phyloP scores from a whole-genome alignment of 2,797 vertebrate species.

The Balearica regulorum region DNA sequence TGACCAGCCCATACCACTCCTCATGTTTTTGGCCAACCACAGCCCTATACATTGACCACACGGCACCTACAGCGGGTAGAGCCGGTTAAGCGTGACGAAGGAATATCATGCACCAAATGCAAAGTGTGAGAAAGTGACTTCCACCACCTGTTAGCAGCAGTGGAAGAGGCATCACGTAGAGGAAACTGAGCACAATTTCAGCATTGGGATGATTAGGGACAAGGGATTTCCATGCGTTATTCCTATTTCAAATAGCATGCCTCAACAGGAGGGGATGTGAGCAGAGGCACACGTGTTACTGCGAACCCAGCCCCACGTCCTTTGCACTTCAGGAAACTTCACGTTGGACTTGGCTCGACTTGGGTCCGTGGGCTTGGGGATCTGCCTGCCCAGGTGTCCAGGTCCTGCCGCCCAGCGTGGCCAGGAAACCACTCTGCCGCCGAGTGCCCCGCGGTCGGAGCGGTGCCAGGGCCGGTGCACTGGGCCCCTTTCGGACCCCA shows the following conservation, averaged over 20 bases:
- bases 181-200: not conserved
- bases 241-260: fast-evolving
- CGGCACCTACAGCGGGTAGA: fast-evolving
- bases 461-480: not conserved
- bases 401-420: fast-evolving
- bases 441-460: not conserved
- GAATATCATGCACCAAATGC: fast-evolving
- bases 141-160: not conserved
- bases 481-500: not conserved
- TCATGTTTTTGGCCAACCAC: too few species aligned
- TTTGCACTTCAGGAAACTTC: not conserved
- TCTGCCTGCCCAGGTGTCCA: fast-evolving
- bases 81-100: fast-evolving
- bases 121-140: fast-evolving
- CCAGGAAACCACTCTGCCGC: not conserved
- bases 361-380: fast-evolving
- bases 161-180: fast-evolving
- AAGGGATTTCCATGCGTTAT: not conserved
- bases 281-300: not conserved
- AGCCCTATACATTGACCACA: fast-evolving
- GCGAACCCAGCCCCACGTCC: fast-evolving
- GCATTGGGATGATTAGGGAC: too few species aligned
- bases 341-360: fast-evolving
- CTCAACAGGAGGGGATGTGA: fast-evolving
- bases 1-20: fast-evolving